phyloP scores from a whole-genome alignment of 2,113 vertebrate genomes.

The Seriola dumerili region DNA sequence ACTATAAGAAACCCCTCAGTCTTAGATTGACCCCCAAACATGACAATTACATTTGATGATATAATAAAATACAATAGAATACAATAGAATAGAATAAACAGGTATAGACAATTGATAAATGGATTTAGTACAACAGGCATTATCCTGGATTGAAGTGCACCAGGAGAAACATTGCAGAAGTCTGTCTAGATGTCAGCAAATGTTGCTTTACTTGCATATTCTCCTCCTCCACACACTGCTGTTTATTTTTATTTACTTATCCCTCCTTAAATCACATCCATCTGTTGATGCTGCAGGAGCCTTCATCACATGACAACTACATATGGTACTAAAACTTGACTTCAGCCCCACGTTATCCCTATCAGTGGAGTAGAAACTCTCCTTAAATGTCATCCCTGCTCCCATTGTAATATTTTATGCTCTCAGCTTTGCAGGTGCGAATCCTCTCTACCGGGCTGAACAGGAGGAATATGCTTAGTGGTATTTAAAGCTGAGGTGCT shows the following conservation, averaged over 20 bases:
- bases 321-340: slow-evolving; percentile 59
- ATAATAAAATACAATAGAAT: no score
- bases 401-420: slow-evolving; percentile 47
- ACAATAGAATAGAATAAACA: not conserved
- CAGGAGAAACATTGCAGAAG: slow-evolving; percentile 1
- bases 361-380: slow-evolving; percentile 12
- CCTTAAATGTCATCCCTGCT: slow-evolving; percentile 61
- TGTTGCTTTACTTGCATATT: slow-evolving; percentile 15
- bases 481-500: slow-evolving; percentile 64
- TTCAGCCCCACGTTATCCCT: slow-evolving; percentile 46
- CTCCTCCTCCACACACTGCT: not conserved
- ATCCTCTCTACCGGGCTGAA: slow-evolving; percentile 47
- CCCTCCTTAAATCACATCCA: slow-evolving; percentile 57
- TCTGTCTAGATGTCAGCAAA: slow-evolving; percentile 41
- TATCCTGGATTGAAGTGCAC: slow-evolving; percentile 12
- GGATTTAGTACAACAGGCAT: not conserved
- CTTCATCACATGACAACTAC: slow-evolving; percentile 52
- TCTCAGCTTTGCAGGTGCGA: slow-evolving; percentile 58
- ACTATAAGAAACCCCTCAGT: not conserved
- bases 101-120: not conserved
- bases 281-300: slow-evolving; percentile 54
- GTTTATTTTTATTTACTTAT: slow-evolving; percentile 48
- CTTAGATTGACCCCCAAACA: not conserved
- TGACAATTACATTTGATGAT: slow-evolving; percentile 4
- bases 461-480: slow-evolving; percentile 62